These are phyloP conservation scores for Alligator mississippiensis DNA, from an alignment of 2,113 vertebrate genomes.

Conservation along the genomic window DNA sequence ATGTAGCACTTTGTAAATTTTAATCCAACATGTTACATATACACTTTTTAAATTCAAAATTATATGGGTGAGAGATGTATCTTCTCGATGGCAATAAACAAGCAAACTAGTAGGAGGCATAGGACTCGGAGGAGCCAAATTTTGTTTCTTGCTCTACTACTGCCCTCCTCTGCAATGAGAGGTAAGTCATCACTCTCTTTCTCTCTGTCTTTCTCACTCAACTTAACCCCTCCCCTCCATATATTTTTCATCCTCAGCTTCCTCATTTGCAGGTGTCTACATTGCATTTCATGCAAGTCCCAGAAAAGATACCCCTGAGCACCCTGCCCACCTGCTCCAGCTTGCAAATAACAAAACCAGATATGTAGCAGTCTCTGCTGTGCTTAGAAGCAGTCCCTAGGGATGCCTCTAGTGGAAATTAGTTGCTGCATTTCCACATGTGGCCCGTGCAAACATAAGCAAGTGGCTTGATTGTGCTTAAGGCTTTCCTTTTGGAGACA, in stretches of 20 bases:
- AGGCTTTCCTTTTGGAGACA: no score
- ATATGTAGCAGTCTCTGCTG: no score
- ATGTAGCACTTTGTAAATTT: background rate
- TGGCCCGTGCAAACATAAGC: no score
- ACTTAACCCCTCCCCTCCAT: background rate
- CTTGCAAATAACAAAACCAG: no score
- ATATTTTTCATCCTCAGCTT: background rate
- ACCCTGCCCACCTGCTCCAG: no score
- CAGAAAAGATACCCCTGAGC: no score
- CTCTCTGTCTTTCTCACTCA: background rate
- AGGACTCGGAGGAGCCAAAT: background rate
- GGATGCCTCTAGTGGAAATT: no score
- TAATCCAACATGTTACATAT: background rate
- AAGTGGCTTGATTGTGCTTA: no score
- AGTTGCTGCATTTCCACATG: no score
- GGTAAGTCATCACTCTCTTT: background rate
- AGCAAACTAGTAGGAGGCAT: background rate
- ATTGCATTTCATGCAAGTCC: no score
- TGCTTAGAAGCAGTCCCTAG: no score
- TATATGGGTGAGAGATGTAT: background rate
- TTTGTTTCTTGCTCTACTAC: background rate
- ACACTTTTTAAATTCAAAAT: background rate
- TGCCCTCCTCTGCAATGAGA: background rate
- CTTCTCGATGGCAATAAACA: background rate
- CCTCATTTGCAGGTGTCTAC: no score